Percentiles rank a stretch among this genome's conserved stretches.
These are phyloP conservation scores for Borostomias antarcticus DNA, from an alignment of 2,797 vertebrate species.

Conservation along the genomic window DNA sequence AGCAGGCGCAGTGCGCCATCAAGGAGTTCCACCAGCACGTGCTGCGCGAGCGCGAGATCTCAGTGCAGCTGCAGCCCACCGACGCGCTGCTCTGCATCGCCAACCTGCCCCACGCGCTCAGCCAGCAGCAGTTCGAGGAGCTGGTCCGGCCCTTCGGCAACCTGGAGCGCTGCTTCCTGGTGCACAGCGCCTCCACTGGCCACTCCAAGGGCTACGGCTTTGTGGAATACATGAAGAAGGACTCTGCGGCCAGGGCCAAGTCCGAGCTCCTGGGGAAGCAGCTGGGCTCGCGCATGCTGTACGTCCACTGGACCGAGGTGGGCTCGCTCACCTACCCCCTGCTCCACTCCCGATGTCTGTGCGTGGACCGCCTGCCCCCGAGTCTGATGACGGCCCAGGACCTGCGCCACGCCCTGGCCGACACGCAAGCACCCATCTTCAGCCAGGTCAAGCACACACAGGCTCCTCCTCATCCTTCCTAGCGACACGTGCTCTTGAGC, in stretches of 20 bases:
- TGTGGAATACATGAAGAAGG: conserved; percentile 97
- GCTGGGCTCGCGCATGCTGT: conserved; percentile 88
- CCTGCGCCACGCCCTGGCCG: conserved; percentile 75
- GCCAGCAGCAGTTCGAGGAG: conserved; percentile 92
- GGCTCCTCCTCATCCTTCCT: background rate
- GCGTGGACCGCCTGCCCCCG: conserved; percentile 84
- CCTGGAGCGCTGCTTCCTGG: conserved; percentile 92
- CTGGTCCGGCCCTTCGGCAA: conserved; percentile 91
- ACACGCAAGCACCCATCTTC: conserved; percentile 77
- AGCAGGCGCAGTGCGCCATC: conserved; percentile 90
- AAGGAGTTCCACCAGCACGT: conserved; percentile 82
- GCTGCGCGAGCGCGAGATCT: conserved; percentile 87
- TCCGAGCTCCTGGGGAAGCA: conserved; percentile 90
- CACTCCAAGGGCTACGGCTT: conserved; percentile 95
- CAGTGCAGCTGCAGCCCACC: conserved; percentile 91
- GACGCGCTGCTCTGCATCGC: conserved; percentile 91
- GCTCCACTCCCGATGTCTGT: conserved; percentile 89
- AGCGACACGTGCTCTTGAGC: background rate
- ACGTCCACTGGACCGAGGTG: conserved; percentile 94
- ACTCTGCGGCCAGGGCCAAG: conserved; percentile 90
- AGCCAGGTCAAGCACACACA: conserved; percentile 81
- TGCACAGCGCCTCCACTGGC: conserved; percentile 82
- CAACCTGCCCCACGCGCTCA: conserved; percentile 86
- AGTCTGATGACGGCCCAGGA: conserved; percentile 80
- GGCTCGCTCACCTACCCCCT: conserved; percentile 83